These are phyloP conservation scores for Polypterus bichir DNA, from an alignment of 2,113 vertebrate genomes.

Conservation along the genomic window DNA sequence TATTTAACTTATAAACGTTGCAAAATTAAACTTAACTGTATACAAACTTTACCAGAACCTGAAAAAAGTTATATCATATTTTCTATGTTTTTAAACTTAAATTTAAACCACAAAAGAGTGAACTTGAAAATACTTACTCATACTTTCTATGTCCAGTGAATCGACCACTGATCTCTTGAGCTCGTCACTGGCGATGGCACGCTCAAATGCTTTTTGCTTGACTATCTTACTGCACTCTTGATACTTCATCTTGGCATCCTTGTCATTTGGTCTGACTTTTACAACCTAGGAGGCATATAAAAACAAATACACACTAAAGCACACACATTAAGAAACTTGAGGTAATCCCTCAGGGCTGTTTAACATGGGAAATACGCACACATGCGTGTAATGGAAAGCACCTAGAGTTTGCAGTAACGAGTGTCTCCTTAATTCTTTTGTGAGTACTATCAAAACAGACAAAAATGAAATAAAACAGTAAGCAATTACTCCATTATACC, in stretches of 20 bases:
- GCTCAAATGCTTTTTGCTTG: constrained; percentile 85
- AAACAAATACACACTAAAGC: neutral
- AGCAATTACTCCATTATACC: too few species aligned
- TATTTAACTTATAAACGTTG: too few species aligned
- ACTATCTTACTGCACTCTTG: constrained; percentile 88
- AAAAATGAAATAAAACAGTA: too few species aligned
- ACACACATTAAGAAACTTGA: neutral
- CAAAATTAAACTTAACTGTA: neutral
- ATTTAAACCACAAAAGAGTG: too few species aligned
- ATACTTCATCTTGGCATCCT: constrained; percentile 82
- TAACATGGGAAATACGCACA: neutral
- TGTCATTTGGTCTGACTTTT: constrained; percentile 77
- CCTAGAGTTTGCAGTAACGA: constrained; percentile 4
- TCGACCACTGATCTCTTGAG: constrained; percentile 78
- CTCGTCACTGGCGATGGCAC: constrained; percentile 80
- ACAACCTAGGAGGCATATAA: constrained; percentile 54
- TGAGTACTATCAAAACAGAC: too few species aligned
- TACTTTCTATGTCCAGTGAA: constrained; percentile 83
- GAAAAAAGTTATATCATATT: neutral
- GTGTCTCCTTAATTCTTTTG: too few species aligned
- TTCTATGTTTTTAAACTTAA: neutral
- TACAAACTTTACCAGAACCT: neutral
- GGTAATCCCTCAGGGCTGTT: neutral
- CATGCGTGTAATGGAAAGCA: constrained; percentile 13
- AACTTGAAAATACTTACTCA: constrained; percentile 58